Evolutionary conservation across 2,888 invertebrate species (phyloP), one percentile per base, ranked within the genome.

Genomic region (Dexiosoma caninum): DNA sequence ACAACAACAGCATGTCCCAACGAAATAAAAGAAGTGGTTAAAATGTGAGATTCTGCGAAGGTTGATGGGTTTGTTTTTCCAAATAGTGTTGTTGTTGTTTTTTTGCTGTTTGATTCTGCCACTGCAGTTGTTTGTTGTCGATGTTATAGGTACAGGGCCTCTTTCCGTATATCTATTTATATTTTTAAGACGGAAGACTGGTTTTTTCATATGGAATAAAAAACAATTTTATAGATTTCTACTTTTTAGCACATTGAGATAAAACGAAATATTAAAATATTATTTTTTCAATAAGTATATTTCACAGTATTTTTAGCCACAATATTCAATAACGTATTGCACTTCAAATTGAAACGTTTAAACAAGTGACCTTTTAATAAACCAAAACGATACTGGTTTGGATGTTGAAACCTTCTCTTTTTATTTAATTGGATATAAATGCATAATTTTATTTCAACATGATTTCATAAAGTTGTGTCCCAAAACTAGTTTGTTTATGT

Each of bases 11-110:
- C 53, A 44, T 53, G 51, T 35, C 62, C 37, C 44, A 55, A 40
- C 14, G 8, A 57, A 37, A 46, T 55, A 76, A 37, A 78, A 64
- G 23, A 51, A 77, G 72, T 74, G 77, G 77, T 64, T 77, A 57
- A 77, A 81, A 64, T 77, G 69, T 77, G 57, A 81, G 74, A 81
- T 81, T 81, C 81, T 81, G 81, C 77, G 77, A 81, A 81, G 77
- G 81, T 74, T 81, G 81, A 69, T 81, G 77, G 77, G 77, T 81
- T 81, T 81, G 77, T 74, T 77, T n/a, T 72, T 64, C 57, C 40
- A 71, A 40, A 46, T n/a, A n/a, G n/a, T n/a, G 53, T 62, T 62
- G 32, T 40, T 67, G 16, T 66, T 5, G 27, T 49, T 49, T 62
- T 74, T 30, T 51, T n/a, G n/a, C n/a, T n/a, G n/a, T 72, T 35